Base-by-base conservation (phyloP, 2,888 invertebrate genomes). In the Mesoligia furuncula region DNA sequence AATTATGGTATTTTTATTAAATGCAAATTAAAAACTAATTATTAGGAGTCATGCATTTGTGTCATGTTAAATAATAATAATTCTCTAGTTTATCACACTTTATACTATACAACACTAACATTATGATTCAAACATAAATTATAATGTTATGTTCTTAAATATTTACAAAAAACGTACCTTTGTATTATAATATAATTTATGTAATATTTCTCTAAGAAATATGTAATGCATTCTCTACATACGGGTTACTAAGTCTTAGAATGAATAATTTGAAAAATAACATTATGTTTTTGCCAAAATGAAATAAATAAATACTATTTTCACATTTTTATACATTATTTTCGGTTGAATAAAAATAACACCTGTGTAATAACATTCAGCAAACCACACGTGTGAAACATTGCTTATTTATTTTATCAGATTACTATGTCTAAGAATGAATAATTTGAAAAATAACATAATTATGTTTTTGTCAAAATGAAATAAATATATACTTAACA, bases 21-120 rank as follows among this genome's bases (percentile, higher is more conserved):
- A 90, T 91, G 90, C 90, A 90, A 88, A 89, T 80, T 75, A 88
- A 62, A 73, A 75, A 68, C 87, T 86, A 88, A 80, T 76, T 45
- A 81, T 77, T 83, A 84, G 73, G 79, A 77, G 81, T 84, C 81
- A 87, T 83, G 86, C 85, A 67, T 70, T 72, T 82, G 75, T 87
- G 89, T 88, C 88, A 91, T 88, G 86, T 85, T 89, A 72, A 82
- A 80, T 85, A 75, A 79, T 76, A 82, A 81, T 78, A 73, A 81
- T 87, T 83, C 73, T 83, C 72, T 64, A 68, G 54, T 81, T 79
- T 84, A 87, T 82, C 79, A 80, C 81, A 77, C 75, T 78, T 81
- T 73, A 75, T n/a, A 75, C 36, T 71, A 65, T 4, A 57, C 36
- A 36, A 77, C 6, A 71, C 62, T 75, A 71, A 73, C 66, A 76